Evolutionary conservation across 1,140 invertebrate species (phyloP), one percentile per base, ranked within the genome.

Genomic region (Mya arenaria): DNA sequence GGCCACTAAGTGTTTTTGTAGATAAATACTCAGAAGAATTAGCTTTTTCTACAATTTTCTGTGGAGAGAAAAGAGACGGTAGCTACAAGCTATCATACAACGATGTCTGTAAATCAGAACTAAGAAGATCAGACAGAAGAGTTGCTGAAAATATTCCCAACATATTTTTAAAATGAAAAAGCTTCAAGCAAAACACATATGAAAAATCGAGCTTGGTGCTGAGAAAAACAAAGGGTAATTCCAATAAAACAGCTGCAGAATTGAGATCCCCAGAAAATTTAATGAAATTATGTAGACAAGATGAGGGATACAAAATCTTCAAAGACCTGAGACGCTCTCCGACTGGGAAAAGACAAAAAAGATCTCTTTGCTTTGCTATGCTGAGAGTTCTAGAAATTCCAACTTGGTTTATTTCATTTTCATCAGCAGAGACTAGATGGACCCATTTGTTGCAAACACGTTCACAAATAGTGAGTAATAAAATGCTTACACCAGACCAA

Each of bases 381-480:
- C 6, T 39, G n/a, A n/a, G n/a, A n/a, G n/a, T 58, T 28, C 36
- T 82, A n/a, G 78, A 79, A 17, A 63, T 68, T 30, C 69, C 56
- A 13, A 85, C 83, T 15, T 81, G 60, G 44, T 84, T 84, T 44
- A 23, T 69, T 23, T 75, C 83, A 73, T 84, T 84, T 39, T 84
- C 83, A 15, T 60, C 69, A 4, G 83, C 83, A 32, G 83, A 84
- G 30, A 55, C 69, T 1, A 10, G 28, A 34, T 82, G 80, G 80
- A 66, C 25, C 4, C 34, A 75, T 30, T n/a, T 69, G n/a, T 56
- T 79, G 25, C 32, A 74, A 66, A 25, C 65, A 39, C 52, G 81
- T 28, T 37, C 52, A 55, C 23, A 66, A 32, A 34, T 23, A 36
- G 56, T 74, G 25, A 10, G 71, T 55, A 39, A 65, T 41, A 25